These are phyloP conservation scores for Euzophera pinguis DNA, from an alignment of 2,888 invertebrate genomes.

Conservation along the genomic window DNA sequence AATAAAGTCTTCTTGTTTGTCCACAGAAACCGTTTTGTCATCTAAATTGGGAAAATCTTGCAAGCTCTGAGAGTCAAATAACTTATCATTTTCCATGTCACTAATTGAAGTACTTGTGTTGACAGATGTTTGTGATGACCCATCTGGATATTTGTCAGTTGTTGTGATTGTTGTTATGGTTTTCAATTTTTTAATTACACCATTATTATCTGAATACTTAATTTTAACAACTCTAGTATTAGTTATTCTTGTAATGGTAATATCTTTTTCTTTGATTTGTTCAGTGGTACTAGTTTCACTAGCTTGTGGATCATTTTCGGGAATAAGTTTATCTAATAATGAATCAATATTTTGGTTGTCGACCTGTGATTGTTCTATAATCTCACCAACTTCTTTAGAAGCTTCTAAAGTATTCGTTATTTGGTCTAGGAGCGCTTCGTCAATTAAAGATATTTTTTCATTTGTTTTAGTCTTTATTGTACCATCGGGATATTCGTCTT, in stretches of 20 bases:
- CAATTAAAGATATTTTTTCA: slow-evolving; percentile 57
- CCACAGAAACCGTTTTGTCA: slow-evolving; percentile 49
- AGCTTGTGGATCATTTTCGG: slow-evolving; percentile 39
- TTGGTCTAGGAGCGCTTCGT: slow-evolving; percentile 37
- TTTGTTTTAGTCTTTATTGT: slow-evolving; percentile 58
- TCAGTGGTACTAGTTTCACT: slow-evolving; percentile 35
- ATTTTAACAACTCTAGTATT: slow-evolving; percentile 48
- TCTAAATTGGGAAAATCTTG: slow-evolving; percentile 42
- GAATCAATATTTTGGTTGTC: slow-evolving; percentile 30
- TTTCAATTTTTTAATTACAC: slow-evolving; percentile 46
- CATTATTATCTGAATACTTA: slow-evolving; percentile 42
- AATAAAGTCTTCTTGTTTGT: slow-evolving; percentile 46
- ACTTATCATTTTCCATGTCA: slow-evolving; percentile 43
- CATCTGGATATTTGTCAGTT: slow-evolving; percentile 62
- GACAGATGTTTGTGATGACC: slow-evolving; percentile 48
- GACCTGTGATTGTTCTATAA: slow-evolving; percentile 12
- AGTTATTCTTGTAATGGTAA: slow-evolving; percentile 44
- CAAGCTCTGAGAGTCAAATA: slow-evolving; percentile 31
- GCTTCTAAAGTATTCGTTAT: slow-evolving; percentile 12
- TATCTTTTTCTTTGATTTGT: slow-evolving; percentile 41
- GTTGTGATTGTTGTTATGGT: slow-evolving; percentile 53
- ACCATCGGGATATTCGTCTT: slow-evolving; percentile 68
- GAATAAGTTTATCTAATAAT: slow-evolving; percentile 33
- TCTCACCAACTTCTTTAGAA: too few species aligned
- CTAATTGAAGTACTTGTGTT: slow-evolving; percentile 55